Conservation (phyloP, 2,888 invertebrate genomes). For the Monoplex corrugatus region DNA sequence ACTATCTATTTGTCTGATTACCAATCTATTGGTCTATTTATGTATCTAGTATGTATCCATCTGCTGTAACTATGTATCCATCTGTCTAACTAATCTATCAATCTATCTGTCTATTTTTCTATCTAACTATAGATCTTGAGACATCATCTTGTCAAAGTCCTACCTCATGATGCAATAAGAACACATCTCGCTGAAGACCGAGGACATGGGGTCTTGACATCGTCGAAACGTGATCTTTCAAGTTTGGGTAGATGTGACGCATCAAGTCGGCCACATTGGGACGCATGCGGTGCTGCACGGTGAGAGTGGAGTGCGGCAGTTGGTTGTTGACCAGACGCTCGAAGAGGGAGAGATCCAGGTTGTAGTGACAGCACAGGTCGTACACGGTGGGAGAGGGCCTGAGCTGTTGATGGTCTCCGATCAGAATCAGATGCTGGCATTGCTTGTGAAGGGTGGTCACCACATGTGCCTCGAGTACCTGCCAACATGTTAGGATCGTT, state of each 20-base stretch:
- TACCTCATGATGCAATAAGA: constrained; percentile 74
- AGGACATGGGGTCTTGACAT: constrained; percentile 63
- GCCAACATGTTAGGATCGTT: too few species aligned
- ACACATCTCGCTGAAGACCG: constrained; percentile 73
- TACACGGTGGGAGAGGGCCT: constrained; percentile 88
- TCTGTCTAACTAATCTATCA: too few species aligned
- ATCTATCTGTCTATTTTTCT: too few species aligned
- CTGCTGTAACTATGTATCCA: too few species aligned
- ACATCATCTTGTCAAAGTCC: too few species aligned
- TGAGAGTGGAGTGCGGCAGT: constrained; percentile 83
- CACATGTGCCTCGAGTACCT: constrained; percentile 93
- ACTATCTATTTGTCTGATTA: too few species aligned
- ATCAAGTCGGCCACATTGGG: constrained; percentile 76
- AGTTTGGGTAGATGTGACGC: constrained; percentile 70
- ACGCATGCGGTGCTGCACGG: constrained; percentile 84
- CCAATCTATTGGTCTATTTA: too few species aligned
- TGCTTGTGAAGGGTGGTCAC: constrained; percentile 88
- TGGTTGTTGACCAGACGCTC: constrained; percentile 88
- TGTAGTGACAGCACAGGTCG: constrained; percentile 86
- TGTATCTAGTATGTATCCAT: too few species aligned
- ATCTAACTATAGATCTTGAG: too few species aligned
- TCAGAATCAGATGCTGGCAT: constrained; percentile 91
- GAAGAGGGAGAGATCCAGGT: constrained; percentile 90
- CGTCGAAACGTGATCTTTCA: constrained; percentile 72
- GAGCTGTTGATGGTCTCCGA: constrained; percentile 92